These are phyloP conservation scores for Diadophis punctatus DNA, from an alignment of 2,113 vertebrate species.

Conservation along the genomic window DNA sequence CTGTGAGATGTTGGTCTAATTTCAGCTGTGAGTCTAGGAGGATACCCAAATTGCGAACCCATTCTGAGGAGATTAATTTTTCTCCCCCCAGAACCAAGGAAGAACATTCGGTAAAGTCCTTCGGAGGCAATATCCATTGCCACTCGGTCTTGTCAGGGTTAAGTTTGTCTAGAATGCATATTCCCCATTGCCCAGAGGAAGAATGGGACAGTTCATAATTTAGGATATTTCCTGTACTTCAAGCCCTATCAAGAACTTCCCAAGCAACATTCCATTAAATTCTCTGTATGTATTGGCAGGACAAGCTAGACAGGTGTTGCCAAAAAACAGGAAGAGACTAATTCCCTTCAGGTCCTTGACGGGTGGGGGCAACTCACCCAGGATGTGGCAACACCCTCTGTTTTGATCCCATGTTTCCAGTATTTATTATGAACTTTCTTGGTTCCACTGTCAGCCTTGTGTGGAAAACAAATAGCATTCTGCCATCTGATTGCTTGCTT, in stretches of 20 bases:
- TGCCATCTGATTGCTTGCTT: not conserved
- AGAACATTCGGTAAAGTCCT: too few relatives aligned
- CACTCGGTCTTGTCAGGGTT: too few relatives aligned
- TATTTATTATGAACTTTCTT: not conserved
- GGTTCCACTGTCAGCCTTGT: not conserved
- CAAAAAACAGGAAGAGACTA: slow-evolving; percentile 20
- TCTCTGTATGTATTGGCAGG: not conserved
- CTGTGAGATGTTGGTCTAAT: too few relatives aligned
- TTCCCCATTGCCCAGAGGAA: not conserved
- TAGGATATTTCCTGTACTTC: not conserved
- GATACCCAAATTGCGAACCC: too few relatives aligned
- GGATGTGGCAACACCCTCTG: slow-evolving; percentile 13
- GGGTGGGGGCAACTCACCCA: not conserved
- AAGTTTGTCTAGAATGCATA: not conserved
- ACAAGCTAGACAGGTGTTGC: slow-evolving; percentile 19
- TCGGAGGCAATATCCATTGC: too few relatives aligned
- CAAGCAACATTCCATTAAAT: slow-evolving; percentile 18
- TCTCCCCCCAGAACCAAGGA: too few relatives aligned
- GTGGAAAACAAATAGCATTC: not conserved
- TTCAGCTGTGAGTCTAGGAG: too few relatives aligned
- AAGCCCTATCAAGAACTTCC: slow-evolving; percentile 14
- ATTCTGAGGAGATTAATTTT: too few relatives aligned
- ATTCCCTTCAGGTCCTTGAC: not conserved
- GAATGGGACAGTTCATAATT: not conserved
- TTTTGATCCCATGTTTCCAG: slow-evolving; percentile 4